Conservation (phyloP, 2,797 vertebrate species). For the Zenarchopterus dispar region DNA sequence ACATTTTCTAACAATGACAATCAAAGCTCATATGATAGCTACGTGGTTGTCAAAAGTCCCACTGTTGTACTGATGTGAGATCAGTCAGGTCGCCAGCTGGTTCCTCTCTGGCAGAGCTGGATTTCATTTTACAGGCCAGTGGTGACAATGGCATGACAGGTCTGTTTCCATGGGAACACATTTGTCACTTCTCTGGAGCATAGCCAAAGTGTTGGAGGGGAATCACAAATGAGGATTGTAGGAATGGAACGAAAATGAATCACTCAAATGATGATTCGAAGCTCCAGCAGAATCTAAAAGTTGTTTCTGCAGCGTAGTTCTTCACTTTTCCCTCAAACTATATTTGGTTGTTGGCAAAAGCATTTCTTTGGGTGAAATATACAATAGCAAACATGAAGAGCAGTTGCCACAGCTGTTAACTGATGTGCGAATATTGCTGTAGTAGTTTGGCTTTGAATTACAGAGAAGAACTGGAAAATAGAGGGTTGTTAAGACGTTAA, state of each 20-base stretch:
- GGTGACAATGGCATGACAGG: constrained; percentile 72
- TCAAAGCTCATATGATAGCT: constrained; percentile 46
- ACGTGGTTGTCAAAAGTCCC: constrained; percentile 68
- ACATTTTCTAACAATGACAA: constrained; percentile 56
- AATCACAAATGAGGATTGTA: constrained; percentile 65
- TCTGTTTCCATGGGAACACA: constrained; percentile 79
- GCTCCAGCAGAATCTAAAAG: constrained; percentile 42
- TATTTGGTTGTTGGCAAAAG: constrained; percentile 24
- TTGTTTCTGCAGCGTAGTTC: constrained; percentile 26
- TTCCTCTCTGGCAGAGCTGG: constrained; percentile 65
- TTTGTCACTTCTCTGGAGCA: constrained; percentile 59
- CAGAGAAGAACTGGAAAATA: constrained; percentile 37
- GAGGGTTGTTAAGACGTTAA: constrained; percentile 49
- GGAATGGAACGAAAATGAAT: constrained; percentile 67
- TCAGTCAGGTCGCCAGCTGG: constrained; percentile 78
- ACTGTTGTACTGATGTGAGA: constrained; percentile 69
- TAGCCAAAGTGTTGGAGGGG: constrained; percentile 57
- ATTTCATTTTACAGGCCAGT: constrained; percentile 67
- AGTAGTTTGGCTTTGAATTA: constrained; percentile 54
- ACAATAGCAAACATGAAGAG: constrained; percentile 39
- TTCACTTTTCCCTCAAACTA: constrained; percentile 35
- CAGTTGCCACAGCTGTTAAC: constrained; percentile 22
- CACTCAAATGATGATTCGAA: constrained; percentile 74
- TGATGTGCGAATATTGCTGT: constrained; percentile 36
- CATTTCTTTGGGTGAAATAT: constrained; percentile 35